Evolutionary conservation across 2,888 invertebrate species (phyloP).

Genomic region (Drosophila siamana): DNA sequence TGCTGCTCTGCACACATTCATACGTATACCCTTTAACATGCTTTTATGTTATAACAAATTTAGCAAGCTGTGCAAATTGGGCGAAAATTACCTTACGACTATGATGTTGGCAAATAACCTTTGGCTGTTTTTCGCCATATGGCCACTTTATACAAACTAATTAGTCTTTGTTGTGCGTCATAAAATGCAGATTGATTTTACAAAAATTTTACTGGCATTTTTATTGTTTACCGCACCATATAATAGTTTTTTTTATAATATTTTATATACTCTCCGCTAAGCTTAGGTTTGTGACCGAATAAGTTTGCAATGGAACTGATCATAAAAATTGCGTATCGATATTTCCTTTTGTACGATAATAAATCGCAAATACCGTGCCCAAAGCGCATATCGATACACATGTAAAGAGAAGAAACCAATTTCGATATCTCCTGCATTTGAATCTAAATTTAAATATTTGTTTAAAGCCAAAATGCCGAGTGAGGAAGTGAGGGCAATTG

Average conservation of each 20-base stretch:
- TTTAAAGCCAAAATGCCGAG: constrained; percentile 12
- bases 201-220: not conserved
- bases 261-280: not conserved
- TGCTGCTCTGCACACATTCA: not conserved
- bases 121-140: constrained; percentile 7
- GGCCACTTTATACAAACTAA: constrained; percentile 17
- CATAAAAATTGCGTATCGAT: no score
- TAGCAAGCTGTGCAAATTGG: constrained; percentile 23
- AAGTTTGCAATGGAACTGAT: no score
- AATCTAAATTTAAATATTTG: constrained; percentile 17
- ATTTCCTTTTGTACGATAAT: no score
- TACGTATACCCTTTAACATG: not conserved
- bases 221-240: not conserved
- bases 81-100: constrained; percentile 14
- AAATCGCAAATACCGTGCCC: no score
- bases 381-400: no score
- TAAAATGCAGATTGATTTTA: not conserved
- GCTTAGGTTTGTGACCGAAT: no score
- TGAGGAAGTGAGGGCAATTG: constrained; percentile 10
- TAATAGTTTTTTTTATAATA: not conserved
- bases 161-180: constrained; percentile 18
- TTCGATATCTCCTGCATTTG: not conserved
- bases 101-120: constrained; percentile 8
- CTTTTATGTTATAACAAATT: constrained; percentile 25
- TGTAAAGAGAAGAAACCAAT: not conserved